A percentile compares a stretch with the other conserved stretches of the same genome.
Conservation (phyloP, 1,140 invertebrate species). For the Trinorchestia longiramus region DNA sequence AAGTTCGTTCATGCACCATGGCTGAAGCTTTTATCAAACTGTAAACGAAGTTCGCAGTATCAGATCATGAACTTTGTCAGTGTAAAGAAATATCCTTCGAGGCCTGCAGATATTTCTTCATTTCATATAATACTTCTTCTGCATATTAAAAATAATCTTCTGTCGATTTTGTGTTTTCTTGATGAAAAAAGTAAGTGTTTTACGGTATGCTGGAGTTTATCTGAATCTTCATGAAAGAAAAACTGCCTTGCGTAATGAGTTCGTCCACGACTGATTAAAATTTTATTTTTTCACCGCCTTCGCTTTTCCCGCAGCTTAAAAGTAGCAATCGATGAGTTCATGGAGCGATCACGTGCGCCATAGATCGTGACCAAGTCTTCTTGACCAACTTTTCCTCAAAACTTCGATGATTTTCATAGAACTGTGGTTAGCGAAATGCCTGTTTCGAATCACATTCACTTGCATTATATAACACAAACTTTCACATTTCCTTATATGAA, state of each 20-base stretch:
- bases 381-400: not conserved
- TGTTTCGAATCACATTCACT: not conserved
- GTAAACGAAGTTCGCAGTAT: too few relatives aligned
- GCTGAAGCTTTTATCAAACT: too few relatives aligned
- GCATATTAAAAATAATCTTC: not conserved
- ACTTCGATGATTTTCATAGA: not conserved
- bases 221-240: not conserved
- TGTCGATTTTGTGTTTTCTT: too few relatives aligned
- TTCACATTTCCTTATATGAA: not conserved
- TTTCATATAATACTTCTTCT: not conserved
- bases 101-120: not conserved
- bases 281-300: not conserved
- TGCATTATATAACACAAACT: not conserved
- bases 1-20: too few relatives aligned
- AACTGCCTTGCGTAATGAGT: not conserved
- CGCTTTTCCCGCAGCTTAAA: not conserved
- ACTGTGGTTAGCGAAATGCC: not conserved
- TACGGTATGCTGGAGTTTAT: too few relatives aligned
- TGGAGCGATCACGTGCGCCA: not conserved
- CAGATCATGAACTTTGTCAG: not conserved
- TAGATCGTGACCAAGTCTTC: slow-evolving; percentile 16
- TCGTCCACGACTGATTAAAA: not conserved
- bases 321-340: not conserved
- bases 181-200: too few relatives aligned
- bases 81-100: not conserved